Conservation (phyloP, 2,888 invertebrate species). For the Drosophila paranaensis region DNA sequence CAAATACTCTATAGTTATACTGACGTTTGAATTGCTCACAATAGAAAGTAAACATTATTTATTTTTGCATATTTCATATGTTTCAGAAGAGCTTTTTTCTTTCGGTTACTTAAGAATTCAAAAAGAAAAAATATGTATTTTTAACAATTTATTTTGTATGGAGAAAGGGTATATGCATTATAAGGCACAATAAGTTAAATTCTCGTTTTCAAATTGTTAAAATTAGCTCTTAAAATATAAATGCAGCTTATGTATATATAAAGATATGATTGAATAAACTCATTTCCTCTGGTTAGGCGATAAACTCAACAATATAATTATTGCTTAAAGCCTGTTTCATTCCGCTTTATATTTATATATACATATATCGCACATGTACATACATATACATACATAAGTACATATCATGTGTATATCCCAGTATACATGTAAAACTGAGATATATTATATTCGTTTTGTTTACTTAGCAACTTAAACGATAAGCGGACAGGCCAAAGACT, state of each 20-base stretch:
- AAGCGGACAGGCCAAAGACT: constrained; percentile 52
- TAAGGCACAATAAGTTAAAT: background rate
- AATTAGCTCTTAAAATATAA: background rate
- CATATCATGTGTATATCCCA: background rate
- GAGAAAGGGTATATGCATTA: background rate
- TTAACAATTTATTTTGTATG: background rate
- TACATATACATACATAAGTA: background rate
- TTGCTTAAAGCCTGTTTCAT: background rate
- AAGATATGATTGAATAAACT: background rate
- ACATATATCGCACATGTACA: background rate
- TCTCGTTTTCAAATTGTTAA: background rate
- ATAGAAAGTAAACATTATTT: background rate
- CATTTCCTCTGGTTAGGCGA: background rate
- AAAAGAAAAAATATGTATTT: background rate
- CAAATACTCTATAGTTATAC: background rate
- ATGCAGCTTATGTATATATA: background rate
- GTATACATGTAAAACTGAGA: constrained; percentile 8
- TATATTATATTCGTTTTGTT: constrained; percentile 34
- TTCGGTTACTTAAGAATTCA: background rate
- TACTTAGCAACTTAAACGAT: constrained; percentile 65
- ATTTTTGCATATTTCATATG: background rate
- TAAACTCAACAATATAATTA: background rate
- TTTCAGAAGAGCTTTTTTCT: background rate
- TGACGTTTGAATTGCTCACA: background rate
- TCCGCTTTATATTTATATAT: background rate